These are phyloP conservation scores for Urocitellus parryii DNA, from an alignment of 2,113 vertebrate species.

Conservation along the genomic window DNA sequence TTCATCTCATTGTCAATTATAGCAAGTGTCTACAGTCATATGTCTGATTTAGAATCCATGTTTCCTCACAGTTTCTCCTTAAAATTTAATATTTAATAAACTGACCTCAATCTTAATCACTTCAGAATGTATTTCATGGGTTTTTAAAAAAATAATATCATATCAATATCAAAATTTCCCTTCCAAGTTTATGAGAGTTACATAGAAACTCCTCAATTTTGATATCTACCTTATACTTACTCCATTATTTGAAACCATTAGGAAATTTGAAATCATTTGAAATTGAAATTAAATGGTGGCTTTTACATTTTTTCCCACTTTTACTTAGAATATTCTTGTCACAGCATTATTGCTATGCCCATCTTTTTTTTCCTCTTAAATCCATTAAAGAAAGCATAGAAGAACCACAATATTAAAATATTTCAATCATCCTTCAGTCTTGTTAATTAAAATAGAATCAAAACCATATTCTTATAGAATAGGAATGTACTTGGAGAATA, in stretches of 20 bases:
- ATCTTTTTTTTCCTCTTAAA: not conserved
- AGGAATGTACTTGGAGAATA: not conserved
- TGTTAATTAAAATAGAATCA: constrained; percentile 32
- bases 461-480: not conserved
- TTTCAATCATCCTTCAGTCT: not conserved
- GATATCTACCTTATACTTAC: not conserved
- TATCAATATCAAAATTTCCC: constrained; percentile 20
- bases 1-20: constrained; percentile 9
- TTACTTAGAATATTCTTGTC: not conserved
- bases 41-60: constrained; percentile 10
- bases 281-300: not conserved
- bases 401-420: not conserved
- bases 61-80: constrained; percentile 25
- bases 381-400: not conserved
- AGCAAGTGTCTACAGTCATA: not conserved
- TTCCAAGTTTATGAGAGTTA: not conserved
- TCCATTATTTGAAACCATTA: not conserved
- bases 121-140: not conserved
- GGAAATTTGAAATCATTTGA: constrained; percentile 20
- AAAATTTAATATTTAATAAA: constrained; percentile 48
- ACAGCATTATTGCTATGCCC: not conserved
- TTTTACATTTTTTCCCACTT: not conserved
- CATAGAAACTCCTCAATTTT: not conserved
- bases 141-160: not conserved
- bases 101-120: not conserved